A percentile compares a stretch with the other conserved stretches of the same genome.
These are phyloP conservation scores for Lasioglossum lativentre DNA, from an alignment of 2,888 invertebrate genomes.

Conservation along the genomic window DNA sequence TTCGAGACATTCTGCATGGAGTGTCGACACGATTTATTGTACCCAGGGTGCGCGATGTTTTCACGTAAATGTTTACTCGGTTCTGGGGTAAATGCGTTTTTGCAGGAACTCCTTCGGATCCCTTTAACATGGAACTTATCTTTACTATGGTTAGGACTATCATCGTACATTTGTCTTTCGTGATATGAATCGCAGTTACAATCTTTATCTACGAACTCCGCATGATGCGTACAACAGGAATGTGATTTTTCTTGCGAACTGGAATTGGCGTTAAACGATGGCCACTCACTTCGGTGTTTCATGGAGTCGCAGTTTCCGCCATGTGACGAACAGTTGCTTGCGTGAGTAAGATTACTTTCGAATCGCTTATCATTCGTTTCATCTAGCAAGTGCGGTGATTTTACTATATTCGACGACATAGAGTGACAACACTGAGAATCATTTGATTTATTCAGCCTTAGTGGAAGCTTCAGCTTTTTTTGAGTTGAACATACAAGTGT, in stretches of 20 bases:
- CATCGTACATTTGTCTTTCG: conserved; percentile 48
- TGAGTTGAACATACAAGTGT: conserved; percentile 71
- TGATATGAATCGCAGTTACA: conserved; percentile 56
- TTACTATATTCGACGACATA: conserved; percentile 29
- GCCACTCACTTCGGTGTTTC: conserved; percentile 44
- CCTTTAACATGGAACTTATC: conserved; percentile 52
- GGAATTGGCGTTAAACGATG: conserved; percentile 30
- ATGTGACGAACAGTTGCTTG: conserved; percentile 22
- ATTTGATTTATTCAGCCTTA: conserved; percentile 44
- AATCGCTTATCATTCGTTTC: conserved; percentile 21
- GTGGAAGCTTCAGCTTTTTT: conserved; percentile 72
- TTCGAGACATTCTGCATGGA: conserved; percentile 55
- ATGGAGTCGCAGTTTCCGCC: conserved; percentile 45
- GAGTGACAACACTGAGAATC: conserved; percentile 46
- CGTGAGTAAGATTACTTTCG: conserved; percentile 3
- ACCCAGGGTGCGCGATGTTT: conserved; percentile 29
- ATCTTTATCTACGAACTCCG: conserved; percentile 58
- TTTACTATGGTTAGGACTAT: conserved; percentile 46
- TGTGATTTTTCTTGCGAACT: conserved; percentile 63
- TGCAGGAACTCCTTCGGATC: conserved; percentile 43
- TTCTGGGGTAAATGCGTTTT: conserved; percentile 32
- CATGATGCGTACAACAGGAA: conserved; percentile 69
- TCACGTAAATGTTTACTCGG: conserved; percentile 52
- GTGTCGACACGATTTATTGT: conserved; percentile 44
- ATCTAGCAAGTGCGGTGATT: conserved; percentile 29